phyloP scores from a whole-genome alignment of 2,797 vertebrate genomes.

The Lacerta agilis region DNA sequence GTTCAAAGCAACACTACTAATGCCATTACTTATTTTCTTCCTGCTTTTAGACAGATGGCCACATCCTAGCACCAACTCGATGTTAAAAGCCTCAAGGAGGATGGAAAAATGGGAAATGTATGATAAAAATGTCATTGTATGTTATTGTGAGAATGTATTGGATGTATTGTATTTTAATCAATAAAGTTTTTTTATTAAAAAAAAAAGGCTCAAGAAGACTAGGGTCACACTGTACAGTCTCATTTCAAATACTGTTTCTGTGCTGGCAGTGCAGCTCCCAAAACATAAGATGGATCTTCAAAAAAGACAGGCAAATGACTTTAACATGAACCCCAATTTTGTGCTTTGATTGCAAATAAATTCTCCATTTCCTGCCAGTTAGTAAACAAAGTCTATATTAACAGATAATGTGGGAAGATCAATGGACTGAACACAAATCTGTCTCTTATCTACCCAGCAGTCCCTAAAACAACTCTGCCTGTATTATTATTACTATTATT shows the following conservation, averaged over 20 bases:
- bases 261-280: background rate
- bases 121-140: no score
- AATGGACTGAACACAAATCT: background rate
- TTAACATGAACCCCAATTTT: background rate
- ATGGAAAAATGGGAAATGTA: no score
- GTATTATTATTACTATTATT: background rate
- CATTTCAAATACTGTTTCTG: slow-evolving; percentile 32
- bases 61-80: slow-evolving; percentile 45
- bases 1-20: slow-evolving; percentile 2
- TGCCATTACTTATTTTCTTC: slow-evolving; percentile 30
- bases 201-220: slow-evolving; percentile 47
- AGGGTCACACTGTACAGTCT: slow-evolving; percentile 23
- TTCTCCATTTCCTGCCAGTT: background rate
- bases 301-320: background rate
- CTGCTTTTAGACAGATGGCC: slow-evolving; percentile 54
- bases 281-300: background rate
- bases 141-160: no score
- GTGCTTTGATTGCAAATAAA: background rate
- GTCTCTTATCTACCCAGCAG: background rate
- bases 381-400: background rate
- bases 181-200: no score
- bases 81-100: slow-evolving; percentile 48
- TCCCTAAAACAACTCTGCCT: background rate
- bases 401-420: background rate
- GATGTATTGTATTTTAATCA: no score